These are phyloP conservation scores for Brachyrhaphis roseni DNA, from an alignment of 2,797 vertebrate species.

Conservation along the genomic window DNA sequence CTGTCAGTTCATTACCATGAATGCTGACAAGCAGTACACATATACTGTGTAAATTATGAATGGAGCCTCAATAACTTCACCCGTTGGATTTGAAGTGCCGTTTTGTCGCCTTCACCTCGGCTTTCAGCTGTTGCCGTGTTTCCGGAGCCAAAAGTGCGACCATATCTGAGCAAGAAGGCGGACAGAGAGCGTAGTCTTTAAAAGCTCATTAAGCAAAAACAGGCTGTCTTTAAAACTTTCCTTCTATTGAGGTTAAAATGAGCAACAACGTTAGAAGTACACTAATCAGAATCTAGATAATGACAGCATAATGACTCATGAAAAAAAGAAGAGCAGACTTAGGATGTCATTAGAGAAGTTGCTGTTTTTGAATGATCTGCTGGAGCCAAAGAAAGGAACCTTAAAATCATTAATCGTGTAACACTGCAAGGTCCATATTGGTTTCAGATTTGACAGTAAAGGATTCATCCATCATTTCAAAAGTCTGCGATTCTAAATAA, in stretches of 20 bases:
- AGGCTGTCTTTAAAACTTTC: not conserved
- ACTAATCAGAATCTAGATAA: not conserved
- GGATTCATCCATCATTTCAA: not conserved
- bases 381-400: not conserved
- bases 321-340: not conserved
- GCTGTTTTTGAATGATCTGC: not conserved
- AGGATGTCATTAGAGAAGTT: not conserved
- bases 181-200: not conserved
- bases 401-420: not conserved
- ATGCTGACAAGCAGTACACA: constrained; percentile 7
- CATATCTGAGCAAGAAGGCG: not conserved
- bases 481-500: not conserved
- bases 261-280: not conserved
- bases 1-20: constrained; percentile 13
- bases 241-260: not conserved
- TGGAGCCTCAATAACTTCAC: not conserved
- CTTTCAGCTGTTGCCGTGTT: not conserved
- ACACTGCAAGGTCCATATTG: not conserved
- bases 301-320: not conserved
- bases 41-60: not conserved
- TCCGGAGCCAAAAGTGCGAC: not conserved
- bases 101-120: not conserved
- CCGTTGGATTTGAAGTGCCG: not conserved
- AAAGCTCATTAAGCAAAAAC: not conserved
- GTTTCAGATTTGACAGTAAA: not conserved